These are phyloP conservation scores for Phalera bucephala DNA, from an alignment of 2,888 invertebrate genomes.

Conservation along the genomic window DNA sequence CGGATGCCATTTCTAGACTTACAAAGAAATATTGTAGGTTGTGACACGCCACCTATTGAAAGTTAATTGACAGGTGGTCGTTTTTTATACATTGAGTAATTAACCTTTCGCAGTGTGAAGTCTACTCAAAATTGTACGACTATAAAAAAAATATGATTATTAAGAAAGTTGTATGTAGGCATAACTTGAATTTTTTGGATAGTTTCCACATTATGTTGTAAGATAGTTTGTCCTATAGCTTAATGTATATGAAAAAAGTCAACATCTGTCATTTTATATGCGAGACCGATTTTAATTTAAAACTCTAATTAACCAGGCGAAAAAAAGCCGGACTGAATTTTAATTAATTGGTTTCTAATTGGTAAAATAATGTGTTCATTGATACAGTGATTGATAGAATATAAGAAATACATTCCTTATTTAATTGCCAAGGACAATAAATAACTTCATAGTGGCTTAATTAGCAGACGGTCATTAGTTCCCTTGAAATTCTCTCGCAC, in stretches of 20 bases:
- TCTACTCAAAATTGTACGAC: constrained; percentile 17
- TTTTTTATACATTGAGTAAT: constrained; percentile 35
- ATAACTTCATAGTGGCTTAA: too few species aligned
- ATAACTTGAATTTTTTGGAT: constrained; percentile 18
- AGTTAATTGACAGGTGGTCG: constrained; percentile 39
- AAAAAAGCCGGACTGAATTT: too few species aligned
- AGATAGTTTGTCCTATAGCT: too few species aligned
- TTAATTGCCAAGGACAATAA: too few species aligned
- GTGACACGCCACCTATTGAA: constrained; percentile 33
- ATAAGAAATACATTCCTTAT: too few species aligned
- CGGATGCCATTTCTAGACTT: constrained; percentile 33
- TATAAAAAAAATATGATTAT: constrained; percentile 18
- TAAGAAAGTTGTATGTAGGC: constrained; percentile 8
- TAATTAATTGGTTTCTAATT: neutral
- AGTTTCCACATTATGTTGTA: constrained; percentile 18
- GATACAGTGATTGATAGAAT: too few species aligned
- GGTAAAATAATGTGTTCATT: too few species aligned
- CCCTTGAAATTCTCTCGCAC: constrained; percentile 8
- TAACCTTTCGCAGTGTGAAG: constrained; percentile 42
- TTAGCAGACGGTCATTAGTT: too few species aligned
- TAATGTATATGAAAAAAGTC: constrained; percentile 10
- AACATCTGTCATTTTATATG: constrained; percentile 5
- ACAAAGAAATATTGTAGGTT: constrained; percentile 20
- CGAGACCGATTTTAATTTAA: constrained; percentile 2
- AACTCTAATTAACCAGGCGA: constrained; percentile 2